phyloP scores from a whole-genome alignment of 2,888 invertebrate species.

The Frankliniella intonsa region DNA sequence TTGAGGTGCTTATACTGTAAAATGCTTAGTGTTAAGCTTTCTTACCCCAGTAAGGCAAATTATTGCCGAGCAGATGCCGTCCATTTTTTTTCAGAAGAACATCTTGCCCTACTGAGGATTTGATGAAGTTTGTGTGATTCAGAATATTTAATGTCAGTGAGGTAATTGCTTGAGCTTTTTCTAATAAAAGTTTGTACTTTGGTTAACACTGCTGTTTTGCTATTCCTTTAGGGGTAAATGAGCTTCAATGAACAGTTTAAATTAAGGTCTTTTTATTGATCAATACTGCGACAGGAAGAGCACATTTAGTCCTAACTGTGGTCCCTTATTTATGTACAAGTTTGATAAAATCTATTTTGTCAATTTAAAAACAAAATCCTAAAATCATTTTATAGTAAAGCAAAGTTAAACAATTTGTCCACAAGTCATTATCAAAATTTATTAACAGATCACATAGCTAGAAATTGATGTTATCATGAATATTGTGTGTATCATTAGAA shows the following conservation, averaged over 20 bases:
- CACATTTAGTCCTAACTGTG: not conserved
- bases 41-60: no score
- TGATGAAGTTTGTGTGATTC: no score
- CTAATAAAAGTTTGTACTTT: no score
- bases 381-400: not conserved
- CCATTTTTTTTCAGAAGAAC: no score
- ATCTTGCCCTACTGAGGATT: no score
- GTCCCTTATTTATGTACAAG: not conserved
- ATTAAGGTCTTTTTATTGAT: not conserved
- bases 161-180: no score
- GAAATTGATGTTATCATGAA: not conserved
- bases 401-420: not conserved
- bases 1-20: no score
- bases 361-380: not conserved
- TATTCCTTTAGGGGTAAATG: no score
- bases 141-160: no score
- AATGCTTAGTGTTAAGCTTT: no score
- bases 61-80: no score
- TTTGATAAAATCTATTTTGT: not conserved
- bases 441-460: conserved; percentile 16
- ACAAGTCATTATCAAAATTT: not conserved
- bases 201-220: no score
- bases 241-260: not conserved
- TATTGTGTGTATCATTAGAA: not conserved
- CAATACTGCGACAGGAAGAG: conserved; percentile 8